Evolutionary conservation across 2,797 vertebrate species (phyloP).

Genomic region (Sebastes hubbsi): DNA sequence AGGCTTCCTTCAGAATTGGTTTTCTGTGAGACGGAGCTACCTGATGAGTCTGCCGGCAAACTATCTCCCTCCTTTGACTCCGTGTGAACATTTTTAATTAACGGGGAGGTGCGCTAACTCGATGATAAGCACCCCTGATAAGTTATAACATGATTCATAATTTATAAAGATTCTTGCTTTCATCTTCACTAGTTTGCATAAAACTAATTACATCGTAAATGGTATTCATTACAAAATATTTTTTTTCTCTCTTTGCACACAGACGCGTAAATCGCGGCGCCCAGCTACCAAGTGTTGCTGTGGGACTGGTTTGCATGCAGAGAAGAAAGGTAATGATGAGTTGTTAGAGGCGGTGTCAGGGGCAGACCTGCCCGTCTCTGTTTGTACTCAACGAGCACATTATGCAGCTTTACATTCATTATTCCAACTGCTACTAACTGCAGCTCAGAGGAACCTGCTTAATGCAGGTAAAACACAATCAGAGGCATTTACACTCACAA

Average conservation of each 20-base stretch:
- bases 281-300: slow-evolving; percentile 50
- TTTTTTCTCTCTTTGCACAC: slow-evolving; percentile 39
- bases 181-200: slow-evolving; percentile 99
- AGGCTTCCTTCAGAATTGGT: slow-evolving; percentile 44
- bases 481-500: background rate
- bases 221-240: slow-evolving; percentile 96
- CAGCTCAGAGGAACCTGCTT: background rate
- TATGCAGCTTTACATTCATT: slow-evolving; percentile 38
- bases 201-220: slow-evolving; percentile 99
- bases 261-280: slow-evolving; percentile 30
- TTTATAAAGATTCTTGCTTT: slow-evolving; percentile 98
- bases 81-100: slow-evolving; percentile 97
- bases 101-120: slow-evolving; percentile 91
- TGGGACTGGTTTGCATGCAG: slow-evolving; percentile 70
- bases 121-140: slow-evolving; percentile 87
- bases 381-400: slow-evolving; percentile 32
- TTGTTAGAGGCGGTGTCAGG: slow-evolving; percentile 62
- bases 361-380: slow-evolving; percentile 53
- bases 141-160: slow-evolving; percentile 99
- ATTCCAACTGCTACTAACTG: slow-evolving; percentile 42
- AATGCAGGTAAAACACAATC: slow-evolving; percentile 26
- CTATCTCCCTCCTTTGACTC: slow-evolving; percentile 81
- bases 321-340: slow-evolving; percentile 73
- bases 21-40: slow-evolving; percentile 64
- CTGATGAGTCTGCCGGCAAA: slow-evolving; percentile 71